Conservation (phyloP, 1,140 invertebrate species). For the Cardiocondyla obscurior region DNA sequence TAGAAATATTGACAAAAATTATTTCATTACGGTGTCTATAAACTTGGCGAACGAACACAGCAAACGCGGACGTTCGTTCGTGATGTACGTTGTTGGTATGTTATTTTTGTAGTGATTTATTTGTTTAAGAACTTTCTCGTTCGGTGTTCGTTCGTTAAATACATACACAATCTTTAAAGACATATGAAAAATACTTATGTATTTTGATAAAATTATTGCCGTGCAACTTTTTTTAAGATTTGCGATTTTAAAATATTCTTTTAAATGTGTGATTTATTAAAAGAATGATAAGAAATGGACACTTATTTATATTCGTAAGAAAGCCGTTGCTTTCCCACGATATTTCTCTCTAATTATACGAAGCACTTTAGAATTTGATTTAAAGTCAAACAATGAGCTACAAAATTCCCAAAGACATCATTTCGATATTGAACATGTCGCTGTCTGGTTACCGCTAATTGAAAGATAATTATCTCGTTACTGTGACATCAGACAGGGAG, state of each 20-base stretch:
- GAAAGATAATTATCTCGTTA: slow-evolving; percentile 16
- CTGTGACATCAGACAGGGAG: slow-evolving; percentile 39
- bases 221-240: not conserved
- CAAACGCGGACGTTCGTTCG: no score
- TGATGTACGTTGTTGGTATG: no score
- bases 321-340: slow-evolving; percentile 32
- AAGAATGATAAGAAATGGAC: slow-evolving; percentile 40
- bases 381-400: no score
- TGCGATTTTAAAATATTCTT: not conserved
- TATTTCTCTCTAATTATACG: not conserved
- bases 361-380: not conserved
- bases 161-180: no score
- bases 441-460: not conserved
- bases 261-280: not conserved
- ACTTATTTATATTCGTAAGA: slow-evolving; percentile 57
- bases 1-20: no score
- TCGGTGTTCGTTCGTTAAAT: no score
- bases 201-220: not conserved
- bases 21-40: no score
- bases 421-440: not conserved
- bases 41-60: no score
- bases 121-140: not conserved
- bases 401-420: not conserved
- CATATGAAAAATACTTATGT: not conserved
- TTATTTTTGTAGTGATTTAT: not conserved